Evolutionary conservation across 2,888 invertebrate species (phyloP), one percentile per base, ranked within the genome.

Genomic region (Ommatoiulus sabulosus): DNA sequence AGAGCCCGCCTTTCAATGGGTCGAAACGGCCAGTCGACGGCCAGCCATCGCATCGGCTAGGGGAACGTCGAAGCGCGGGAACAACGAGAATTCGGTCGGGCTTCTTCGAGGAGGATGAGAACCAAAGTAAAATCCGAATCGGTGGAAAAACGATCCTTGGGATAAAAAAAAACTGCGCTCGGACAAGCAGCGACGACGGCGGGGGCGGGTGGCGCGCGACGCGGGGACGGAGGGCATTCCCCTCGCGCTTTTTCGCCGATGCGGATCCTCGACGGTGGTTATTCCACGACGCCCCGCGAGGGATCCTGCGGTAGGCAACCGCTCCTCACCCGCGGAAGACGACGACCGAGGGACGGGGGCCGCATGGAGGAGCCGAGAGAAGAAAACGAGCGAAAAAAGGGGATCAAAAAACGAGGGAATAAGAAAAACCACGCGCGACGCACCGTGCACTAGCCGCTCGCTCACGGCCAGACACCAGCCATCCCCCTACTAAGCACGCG

Each of bases 391-490:
- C 72, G 72, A 24, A 72, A 72, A 72, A 72, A 72, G 24, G 72
- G 72, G 72, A 10, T 1, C 8, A 10, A 72, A 72, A 72, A 72
- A 24, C 3, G 24, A 24, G 72, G 72, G 24, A 72, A 24, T 24
- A 72, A 24, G 35, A 10, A 72, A 72, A 72, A 72, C 3, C 72
- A 72, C 72, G 72, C 72, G 20, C 63, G 63, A 63, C 63, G n/a
- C 63, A 72, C 24, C 72, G 35, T 35, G 35, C 35, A 72, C 72
- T 24, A 72, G 72, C 72, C 72, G 72, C 72, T 72, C 72, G 24
- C 72, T 72, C 72, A 72, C 72, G 72, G 72, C 10, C 72, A 72
- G 72, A 72, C 72, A 72, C 72, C 24, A 24, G 72, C 72, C 72
- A 72, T 72, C 72, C 24, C 24, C 63, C 17, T 57, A 20, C 20